Evolutionary conservation across 1,140 invertebrate genomes (phyloP), one percentile per base, ranked within the genome.

Genomic region (Cydia fagiglandana): DNA sequence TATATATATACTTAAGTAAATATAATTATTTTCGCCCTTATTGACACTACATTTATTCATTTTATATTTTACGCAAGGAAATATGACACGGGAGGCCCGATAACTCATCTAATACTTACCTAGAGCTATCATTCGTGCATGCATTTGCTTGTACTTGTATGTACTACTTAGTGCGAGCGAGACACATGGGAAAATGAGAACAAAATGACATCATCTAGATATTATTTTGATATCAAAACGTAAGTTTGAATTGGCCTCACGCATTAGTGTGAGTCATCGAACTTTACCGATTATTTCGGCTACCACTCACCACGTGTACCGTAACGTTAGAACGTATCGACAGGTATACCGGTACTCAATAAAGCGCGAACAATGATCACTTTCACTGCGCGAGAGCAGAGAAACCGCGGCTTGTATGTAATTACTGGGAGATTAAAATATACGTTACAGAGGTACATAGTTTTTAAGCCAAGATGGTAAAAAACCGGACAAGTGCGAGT

Each of bases 311-410:
- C 20, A 61, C 56, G 56, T 61, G 7, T 61, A 24, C 56, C 56
- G 56, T 53, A 61, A 20, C 20, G 56, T 24, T 12, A 61, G 17
- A 61, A 61, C 20, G 17, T 24, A 74, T 74, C 13, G 50, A 73
- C 45, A 47, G 50, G 50, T 73, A 47, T 73, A 47, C 24, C 45
- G 73, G 73, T 41, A 74, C 50, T 20, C 45, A 10, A 56, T 56
- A 56, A 74, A 15, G 45, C 12, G 73, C 28, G 73, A 47, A 78
- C 77, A 78, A 77, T 78, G 75, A 76, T 73, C 24, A 78, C 79
- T 78, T 80, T 78, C 79, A 41, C 66, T 70, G 13, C 24, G 66
- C 66, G 34, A 17, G 66, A 34, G 66, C 64, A 68, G 64, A 68
- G 64, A 68, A 70, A 70, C 15, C 30, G 30, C 64, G 28, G 15